phyloP scores from a whole-genome alignment of 2,797 vertebrate genomes.

The Mormyrops boulengeri region DNA sequence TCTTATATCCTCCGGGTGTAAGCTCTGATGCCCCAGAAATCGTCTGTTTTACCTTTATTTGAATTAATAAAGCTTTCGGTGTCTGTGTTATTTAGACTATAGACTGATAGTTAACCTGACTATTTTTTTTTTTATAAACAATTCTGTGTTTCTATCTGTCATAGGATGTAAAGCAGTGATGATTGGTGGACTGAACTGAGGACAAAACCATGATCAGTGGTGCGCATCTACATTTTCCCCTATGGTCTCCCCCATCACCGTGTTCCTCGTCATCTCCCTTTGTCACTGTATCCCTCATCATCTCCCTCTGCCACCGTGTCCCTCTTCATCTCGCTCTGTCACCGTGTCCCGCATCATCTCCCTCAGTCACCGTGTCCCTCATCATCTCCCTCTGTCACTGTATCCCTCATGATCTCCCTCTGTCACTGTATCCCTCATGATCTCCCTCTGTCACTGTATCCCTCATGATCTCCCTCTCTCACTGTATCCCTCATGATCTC shows the following conservation, averaged over 20 bases:
- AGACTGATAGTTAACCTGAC: neutral
- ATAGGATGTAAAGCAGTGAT: conserved; percentile 40
- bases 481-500: neutral
- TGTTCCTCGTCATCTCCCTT: neutral
- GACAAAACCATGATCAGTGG: conserved; percentile 52
- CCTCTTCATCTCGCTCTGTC: neutral
- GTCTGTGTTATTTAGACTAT: neutral
- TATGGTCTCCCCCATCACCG: neutral
- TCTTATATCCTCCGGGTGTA: neutral
- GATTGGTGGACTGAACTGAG: conserved; percentile 28
- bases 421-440: neutral
- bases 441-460: neutral
- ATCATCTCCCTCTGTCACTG: neutral
- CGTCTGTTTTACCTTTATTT: neutral
- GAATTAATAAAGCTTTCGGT: neutral
- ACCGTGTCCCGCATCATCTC: neutral
- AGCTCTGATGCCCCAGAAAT: neutral
- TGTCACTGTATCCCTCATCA: neutral
- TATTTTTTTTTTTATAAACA: neutral
- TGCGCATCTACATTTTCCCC: conserved; percentile 24
- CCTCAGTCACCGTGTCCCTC: neutral
- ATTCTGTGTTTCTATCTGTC: neutral
- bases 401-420: neutral
- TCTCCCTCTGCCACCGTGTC: neutral
- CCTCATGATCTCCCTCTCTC: neutral